These are phyloP conservation scores for Echinometra lucunter DNA, from an alignment of 53 echinoderm and acorn worm genomes.

Conservation along the genomic window DNA sequence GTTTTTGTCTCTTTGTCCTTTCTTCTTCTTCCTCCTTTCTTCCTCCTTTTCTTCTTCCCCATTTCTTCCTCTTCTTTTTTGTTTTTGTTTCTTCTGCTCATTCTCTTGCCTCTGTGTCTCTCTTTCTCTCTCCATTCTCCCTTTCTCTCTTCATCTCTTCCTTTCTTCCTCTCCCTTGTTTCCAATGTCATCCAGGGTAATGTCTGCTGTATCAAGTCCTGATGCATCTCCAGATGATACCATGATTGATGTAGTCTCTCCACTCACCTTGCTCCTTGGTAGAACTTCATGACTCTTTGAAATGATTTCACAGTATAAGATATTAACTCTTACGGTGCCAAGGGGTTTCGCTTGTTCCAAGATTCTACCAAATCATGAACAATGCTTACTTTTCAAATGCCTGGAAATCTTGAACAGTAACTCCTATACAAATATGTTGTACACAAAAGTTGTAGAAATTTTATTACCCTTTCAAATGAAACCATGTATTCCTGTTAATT, in stretches of 20 bases:
- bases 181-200: not conserved
- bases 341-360: too few species aligned
- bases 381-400: too few species aligned
- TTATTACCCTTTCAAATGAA: too few species aligned
- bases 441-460: too few species aligned
- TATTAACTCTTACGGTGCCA: too few species aligned
- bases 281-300: not conserved
- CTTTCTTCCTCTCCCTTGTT: not conserved
- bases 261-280: constrained; percentile 26
- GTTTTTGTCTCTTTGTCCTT: not conserved
- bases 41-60: not conserved
- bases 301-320: too few species aligned
- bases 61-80: not conserved
- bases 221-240: constrained; percentile 40
- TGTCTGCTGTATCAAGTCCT: constrained; percentile 12
- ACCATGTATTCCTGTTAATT: too few species aligned
- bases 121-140: too few species aligned
- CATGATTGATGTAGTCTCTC: not conserved
- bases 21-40: not conserved
- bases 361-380: too few species aligned
- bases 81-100: not conserved
- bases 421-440: too few species aligned
- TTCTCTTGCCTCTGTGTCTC: not conserved
- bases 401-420: too few species aligned
- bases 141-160: too few species aligned